phyloP scores from a whole-genome alignment of 2,888 invertebrate genomes.

The Leptothorax acervorum region DNA sequence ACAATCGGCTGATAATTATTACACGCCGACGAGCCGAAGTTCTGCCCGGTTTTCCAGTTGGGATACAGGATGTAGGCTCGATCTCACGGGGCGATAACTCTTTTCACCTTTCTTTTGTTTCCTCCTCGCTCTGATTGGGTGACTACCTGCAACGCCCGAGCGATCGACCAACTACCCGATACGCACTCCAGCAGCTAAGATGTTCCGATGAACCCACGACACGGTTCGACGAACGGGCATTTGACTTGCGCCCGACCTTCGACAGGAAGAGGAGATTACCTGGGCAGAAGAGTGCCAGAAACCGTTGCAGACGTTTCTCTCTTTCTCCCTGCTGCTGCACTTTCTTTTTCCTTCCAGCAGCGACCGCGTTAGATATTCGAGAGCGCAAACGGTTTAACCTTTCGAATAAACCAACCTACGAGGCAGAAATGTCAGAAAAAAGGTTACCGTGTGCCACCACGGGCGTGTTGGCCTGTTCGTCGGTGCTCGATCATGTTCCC shows the following conservation, averaged over 20 bases:
- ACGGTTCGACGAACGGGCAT: slow-evolving; percentile 71
- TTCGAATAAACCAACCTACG: slow-evolving; percentile 71
- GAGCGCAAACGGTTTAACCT: slow-evolving; percentile 70
- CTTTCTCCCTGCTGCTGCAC: slow-evolving; percentile 1
- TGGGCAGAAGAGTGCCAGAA: slow-evolving; percentile 33
- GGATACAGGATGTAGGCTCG: slow-evolving; percentile 76
- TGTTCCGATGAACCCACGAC: slow-evolving; percentile 64
- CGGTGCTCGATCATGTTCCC: slow-evolving; percentile 66
- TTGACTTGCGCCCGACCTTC: slow-evolving; percentile 68
- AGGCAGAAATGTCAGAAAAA: slow-evolving; percentile 76
- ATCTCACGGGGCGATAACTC: slow-evolving; percentile 81
- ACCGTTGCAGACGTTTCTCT: slow-evolving; percentile 46
- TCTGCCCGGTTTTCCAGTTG: slow-evolving; percentile 50
- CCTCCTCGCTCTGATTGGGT: slow-evolving; percentile 85
- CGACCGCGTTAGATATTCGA: slow-evolving; percentile 62
- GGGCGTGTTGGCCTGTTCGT: slow-evolving; percentile 73
- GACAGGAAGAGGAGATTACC: slow-evolving; percentile 69
- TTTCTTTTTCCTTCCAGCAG: slow-evolving; percentile 29
- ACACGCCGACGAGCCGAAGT: slow-evolving; percentile 53
- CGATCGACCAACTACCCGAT: slow-evolving; percentile 66
- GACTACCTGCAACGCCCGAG: slow-evolving; percentile 75
- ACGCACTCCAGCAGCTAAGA: slow-evolving; percentile 58
- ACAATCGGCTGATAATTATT: slow-evolving; percentile 73
- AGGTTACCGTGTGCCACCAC: slow-evolving; percentile 72
- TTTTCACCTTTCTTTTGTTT: slow-evolving; percentile 85